Percentiles rank a stretch among this genome's conserved stretches.
These are phyloP conservation scores for Rhabdomys dilectus DNA, from an alignment of 2,113 vertebrate species.

Conservation along the genomic window DNA sequence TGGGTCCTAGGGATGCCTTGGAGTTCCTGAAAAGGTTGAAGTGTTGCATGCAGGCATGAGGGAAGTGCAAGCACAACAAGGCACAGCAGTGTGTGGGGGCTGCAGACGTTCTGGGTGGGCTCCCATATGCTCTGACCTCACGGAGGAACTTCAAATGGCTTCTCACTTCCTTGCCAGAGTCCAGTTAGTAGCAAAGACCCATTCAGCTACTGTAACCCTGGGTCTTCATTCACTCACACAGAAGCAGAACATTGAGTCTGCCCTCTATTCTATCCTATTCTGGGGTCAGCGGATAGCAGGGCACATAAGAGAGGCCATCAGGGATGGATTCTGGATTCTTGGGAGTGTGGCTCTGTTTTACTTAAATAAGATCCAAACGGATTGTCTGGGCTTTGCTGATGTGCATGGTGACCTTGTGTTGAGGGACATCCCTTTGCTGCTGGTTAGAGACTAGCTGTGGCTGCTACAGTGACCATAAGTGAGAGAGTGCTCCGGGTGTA, in stretches of 20 bases:
- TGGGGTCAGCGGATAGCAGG: rapidly evolving
- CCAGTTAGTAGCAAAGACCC: background rate
- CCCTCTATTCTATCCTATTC: background rate
- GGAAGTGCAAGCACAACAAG: slow-evolving; percentile 17
- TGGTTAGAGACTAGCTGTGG: background rate
- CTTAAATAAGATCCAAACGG: background rate
- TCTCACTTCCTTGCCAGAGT: background rate
- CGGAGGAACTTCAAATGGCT: background rate
- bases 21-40: slow-evolving; percentile 86
- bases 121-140: rapidly evolving
- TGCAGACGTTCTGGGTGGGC: background rate
- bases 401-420: background rate
- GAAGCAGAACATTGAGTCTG: background rate
- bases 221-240: background rate
- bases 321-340: background rate
- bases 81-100: rapidly evolving
- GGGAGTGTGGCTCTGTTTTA: background rate
- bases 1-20: slow-evolving; percentile 80
- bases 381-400: background rate
- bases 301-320: background rate
- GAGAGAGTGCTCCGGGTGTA: rapidly evolving
- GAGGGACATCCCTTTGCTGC: background rate
- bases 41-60: slow-evolving; percentile 66
- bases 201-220: background rate
- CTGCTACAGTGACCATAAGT: rapidly evolving